Evolutionary conservation across 2,113 vertebrate species (phyloP).

Genomic region (Muscicapa adusta): DNA sequence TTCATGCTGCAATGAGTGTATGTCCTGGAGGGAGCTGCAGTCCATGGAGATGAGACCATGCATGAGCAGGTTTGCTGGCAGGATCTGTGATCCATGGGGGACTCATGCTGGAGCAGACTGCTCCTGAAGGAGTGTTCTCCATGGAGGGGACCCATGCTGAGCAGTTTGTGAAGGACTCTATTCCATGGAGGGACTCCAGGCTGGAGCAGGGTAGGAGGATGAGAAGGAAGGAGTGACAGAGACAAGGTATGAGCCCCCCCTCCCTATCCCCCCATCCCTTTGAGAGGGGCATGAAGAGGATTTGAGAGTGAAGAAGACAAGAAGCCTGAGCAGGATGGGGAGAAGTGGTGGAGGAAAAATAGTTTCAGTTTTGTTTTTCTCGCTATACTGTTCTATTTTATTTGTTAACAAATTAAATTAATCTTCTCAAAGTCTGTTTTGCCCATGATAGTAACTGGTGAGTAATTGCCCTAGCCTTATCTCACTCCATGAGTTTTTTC

Average conservation of each 20-base stretch:
- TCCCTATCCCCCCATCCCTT: not conserved
- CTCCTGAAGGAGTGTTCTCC: not conserved
- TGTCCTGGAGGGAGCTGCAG: not conserved
- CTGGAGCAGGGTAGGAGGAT: not conserved
- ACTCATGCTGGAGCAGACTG: not conserved
- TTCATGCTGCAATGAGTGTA: rapidly evolving
- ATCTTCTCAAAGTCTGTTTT: not conserved
- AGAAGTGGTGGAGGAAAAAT: not conserved
- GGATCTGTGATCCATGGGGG: not conserved
- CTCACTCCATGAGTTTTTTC: not conserved
- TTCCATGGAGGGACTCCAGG: not conserved
- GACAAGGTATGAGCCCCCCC: not conserved
- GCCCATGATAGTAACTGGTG: not conserved
- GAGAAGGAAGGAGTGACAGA: not conserved
- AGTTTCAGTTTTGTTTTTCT: not conserved
- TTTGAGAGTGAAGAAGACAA: not conserved
- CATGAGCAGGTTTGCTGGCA: not conserved
- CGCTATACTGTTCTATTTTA: not conserved
- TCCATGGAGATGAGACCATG: not conserved
- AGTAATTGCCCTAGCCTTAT: not conserved
- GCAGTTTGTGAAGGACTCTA: not conserved
- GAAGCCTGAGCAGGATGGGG: not conserved
- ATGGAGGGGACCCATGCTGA: not conserved
- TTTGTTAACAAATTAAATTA: not conserved
- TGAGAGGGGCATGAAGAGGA: rapidly evolving